Evolutionary conservation across 2,888 invertebrate genomes (phyloP), one percentile per base, ranked within the genome.

Genomic region (Patella pellucida): DNA sequence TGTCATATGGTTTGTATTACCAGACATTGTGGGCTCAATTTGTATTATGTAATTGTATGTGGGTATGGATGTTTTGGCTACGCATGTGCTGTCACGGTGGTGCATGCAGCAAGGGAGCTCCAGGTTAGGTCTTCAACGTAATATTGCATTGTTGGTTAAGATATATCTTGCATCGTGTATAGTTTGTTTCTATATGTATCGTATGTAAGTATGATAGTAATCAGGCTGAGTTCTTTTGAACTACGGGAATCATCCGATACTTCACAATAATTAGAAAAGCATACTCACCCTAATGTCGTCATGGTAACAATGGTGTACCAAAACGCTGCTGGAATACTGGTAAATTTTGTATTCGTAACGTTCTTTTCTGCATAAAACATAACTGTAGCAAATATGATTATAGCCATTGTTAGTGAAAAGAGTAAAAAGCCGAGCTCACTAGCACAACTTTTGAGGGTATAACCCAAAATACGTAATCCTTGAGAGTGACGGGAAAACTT

Each of bases 301-400:
- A 99, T 99, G 85, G 99, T 99, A 90, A 99, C 99, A 90, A 99
- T 99, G 90, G 99, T 99, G 93, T 99, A 99, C 99, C 99, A 99
- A 92, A 99, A 99, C 85, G 99, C 98, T 75, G 98, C 97, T 78
- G 99, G 99, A 93, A 99, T 99, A 91, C 98, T 98, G 81, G 97
- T 99, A 93, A 99, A 99, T 92, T 96, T 96, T 75, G 99, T 99
- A 87, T 95, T 95, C 88, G 95, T 95, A 84, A 97, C 98, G 91
- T 98, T 98, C 93, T 99, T 99, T 93, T 99, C 99, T 73, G 99
- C 98, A 93, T 99, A 99, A 93, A 97, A 99, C 98, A 99, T 99
- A 86, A 99, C 98, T 67, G 99, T 99, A 81, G 99, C 99, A 92
- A 99, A 99, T 90, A 99, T 99, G 89, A 99, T 99, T 92, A 99